These are phyloP conservation scores for Anthophora plumipes DNA, from an alignment of 2,888 invertebrate genomes.

Conservation along the genomic window DNA sequence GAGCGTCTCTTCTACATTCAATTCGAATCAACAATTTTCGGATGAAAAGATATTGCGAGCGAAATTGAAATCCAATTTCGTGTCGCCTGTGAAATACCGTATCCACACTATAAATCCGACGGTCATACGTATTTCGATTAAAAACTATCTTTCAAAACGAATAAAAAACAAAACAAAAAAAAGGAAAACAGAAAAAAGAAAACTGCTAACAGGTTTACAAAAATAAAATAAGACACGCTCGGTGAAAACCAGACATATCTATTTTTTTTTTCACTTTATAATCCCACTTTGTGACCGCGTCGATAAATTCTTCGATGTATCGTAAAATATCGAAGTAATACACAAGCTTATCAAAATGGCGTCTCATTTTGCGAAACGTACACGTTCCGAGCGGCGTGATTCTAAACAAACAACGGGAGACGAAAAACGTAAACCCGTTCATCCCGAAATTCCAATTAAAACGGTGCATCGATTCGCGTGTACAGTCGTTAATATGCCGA, in stretches of 20 bases:
- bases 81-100: conserved; percentile 29
- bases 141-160: conserved; percentile 13
- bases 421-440: neutral
- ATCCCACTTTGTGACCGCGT: neutral
- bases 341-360: conserved; percentile 48
- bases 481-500: neutral
- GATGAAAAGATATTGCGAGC: conserved; percentile 27
- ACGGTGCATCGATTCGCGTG: neutral
- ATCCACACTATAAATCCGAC: conserved; percentile 34
- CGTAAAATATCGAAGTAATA: conserved; percentile 13
- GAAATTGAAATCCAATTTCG: conserved; percentile 49
- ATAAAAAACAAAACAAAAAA: no score
- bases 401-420: neutral
- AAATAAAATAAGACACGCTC: neutral
- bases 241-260: neutral
- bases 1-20: conserved; percentile 52
- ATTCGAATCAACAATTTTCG: conserved; percentile 54
- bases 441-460: conserved; percentile 3
- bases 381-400: no score
- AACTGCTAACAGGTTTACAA: neutral
- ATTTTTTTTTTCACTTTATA: neutral
- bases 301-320: neutral
- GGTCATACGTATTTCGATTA: conserved; percentile 26
- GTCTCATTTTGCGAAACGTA: conserved; percentile 18
- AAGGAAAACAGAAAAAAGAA: no score